Base-by-base conservation (phyloP, 2,888 invertebrate species). In the Ethmia dodecea region DNA sequence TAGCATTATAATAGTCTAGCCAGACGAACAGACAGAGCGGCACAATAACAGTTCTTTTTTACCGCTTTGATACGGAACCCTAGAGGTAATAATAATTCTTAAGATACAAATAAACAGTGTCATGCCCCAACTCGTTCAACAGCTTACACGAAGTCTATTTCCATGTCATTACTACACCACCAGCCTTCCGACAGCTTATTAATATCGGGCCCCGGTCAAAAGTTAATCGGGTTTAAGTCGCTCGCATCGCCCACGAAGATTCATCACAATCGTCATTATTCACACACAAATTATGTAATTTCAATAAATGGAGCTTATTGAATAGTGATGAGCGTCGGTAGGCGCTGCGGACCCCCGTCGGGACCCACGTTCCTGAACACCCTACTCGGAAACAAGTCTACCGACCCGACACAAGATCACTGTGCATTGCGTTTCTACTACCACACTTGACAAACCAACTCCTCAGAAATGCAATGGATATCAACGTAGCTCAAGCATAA, bases 211-310 rank as follows among this genome's bases (percentile, higher is more conserved):
- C 52, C 56, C 81, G 83, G 84, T 86, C 84, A 86, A 86, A 84
- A 76, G 84, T 84, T 83, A 86, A 86, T 80, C 84, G 84, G 77
- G 77, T 80, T 74, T 80, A 83, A 81, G 81, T 77, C 81, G 64
- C 70, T 74, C 73, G 74, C 68, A 79, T 83, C 83, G 83, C 86
- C 86, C 81, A 84, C 81, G 81, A 83, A 79, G 83, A 84, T 86
- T 77, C 81, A 86, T 84, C 86, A 84, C 81, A 83, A 68, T 80
- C 81, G 80, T 84, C 84, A 86, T 86, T 79, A 86, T 86, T 86
- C 86, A 86, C 86, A 84, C 79, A 86, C 84, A 83, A 84, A 86
- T 86, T 86, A 84, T 83, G 79, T 86, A 84, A 86, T 84, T 86
- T 84, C 84, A 84, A 86, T 84, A 84, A 86, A 86, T 83, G 80